Conservation (phyloP, 2,888 invertebrate genomes). For the Apotomis betuletana region DNA sequence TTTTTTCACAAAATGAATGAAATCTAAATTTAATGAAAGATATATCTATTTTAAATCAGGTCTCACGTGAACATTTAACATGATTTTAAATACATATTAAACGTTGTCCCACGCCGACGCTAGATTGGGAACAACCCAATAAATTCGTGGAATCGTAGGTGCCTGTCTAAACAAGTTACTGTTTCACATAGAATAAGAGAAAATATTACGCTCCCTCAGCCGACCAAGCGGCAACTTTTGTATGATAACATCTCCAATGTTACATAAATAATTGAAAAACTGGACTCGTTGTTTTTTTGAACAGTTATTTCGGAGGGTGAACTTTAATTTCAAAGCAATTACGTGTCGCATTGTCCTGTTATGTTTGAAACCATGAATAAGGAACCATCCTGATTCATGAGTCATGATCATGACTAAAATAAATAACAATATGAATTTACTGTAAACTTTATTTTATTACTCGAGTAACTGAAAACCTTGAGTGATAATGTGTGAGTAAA, state of each 20-base stretch:
- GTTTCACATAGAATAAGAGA: conserved; percentile 23
- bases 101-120: conserved; percentile 8
- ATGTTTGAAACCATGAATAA: no score
- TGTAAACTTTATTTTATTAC: no score
- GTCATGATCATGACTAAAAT: no score
- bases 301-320: background rate
- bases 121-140: conserved; percentile 19
- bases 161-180: conserved; percentile 31
- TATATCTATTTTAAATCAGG: background rate
- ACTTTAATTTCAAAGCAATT: background rate
- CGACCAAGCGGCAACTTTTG: conserved; percentile 3
- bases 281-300: conserved; percentile 2
- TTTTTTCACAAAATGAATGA: conserved; percentile 16
- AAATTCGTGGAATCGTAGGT: conserved; percentile 29
- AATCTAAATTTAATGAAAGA: conserved; percentile 9
- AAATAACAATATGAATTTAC: no score
- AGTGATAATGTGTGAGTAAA: no score
- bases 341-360: background rate
- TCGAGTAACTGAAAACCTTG: no score
- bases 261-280: conserved; percentile 26
- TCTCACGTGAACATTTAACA: conserved; percentile 1
- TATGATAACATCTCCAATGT: conserved; percentile 33
- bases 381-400: no score
- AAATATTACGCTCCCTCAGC: conserved; percentile 2
- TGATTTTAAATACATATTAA: conserved; percentile 27